Base-by-base conservation (phyloP, 2,113 vertebrate species). In the Syngnathus typhle region DNA sequence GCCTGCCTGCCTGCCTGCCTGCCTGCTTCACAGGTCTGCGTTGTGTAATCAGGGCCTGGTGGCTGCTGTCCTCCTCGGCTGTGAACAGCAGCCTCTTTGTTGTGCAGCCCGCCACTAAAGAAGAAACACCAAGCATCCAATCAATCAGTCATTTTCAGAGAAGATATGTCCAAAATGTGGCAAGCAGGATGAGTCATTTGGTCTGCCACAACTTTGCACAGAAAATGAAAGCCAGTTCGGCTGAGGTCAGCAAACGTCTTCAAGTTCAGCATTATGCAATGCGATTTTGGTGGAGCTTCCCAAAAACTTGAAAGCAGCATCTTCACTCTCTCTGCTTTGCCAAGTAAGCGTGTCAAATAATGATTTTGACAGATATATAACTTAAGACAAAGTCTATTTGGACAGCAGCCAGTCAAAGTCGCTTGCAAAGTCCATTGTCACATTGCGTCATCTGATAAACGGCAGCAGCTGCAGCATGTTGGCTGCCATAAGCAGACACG, bases 41-140 rank as follows among this genome's bases (percentile, higher is more conserved):
- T 64, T 67, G 55, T 51, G 58, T 68, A 74, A 70, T 80, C 73
- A 67, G 79, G 70, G 77, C 77, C 77, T 75, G 82, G 80, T 78
- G 81, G 77, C 68, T 77, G 75, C 64, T 39, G 32, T 73, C 52
- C 72, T 64, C 44, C 13, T 55, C 61, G 37, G 67, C 65, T 44
- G 63, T 73, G 75, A 85, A 89, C 84, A 89, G 78, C 77, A n/a
- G 60, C 36, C 63, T 77, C 85, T 86, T 89, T 89, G 84, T 88
- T 79, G 71, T 63, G 9, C 9, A 38, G 51, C 47, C 16, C 1
- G 8, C 18, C 27, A 32, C 27, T 3, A 59, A 52, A 44, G 70
- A 64, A 19, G 68, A 71, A 75, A 76, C 39, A 2, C 19, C 64
- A 49, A 37, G 65, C 60, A 27, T 70, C 68, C 63, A 58, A 10